Conservation (phyloP, 2,113 vertebrate species). For the human (Homo sapiens) region GRCh38 chr3:69102501-69103000, state of each 20-base stretch:
- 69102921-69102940: not conserved
- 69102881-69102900: not conserved
- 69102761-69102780: not conserved
- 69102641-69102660: not conserved
- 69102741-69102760: not conserved
- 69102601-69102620: not conserved
- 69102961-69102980: slow-evolving; percentile 27
- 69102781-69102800: not conserved
- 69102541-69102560: too few species aligned
- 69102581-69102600: not conserved
- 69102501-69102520: too few species aligned
- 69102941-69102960: not conserved
- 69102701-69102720: not conserved
- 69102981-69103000: not conserved
- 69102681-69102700: not conserved
- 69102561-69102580: not conserved
- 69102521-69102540: too few species aligned
- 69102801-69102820: not conserved
- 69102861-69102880: not conserved
- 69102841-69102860: not conserved
- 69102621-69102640: not conserved
- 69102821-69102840: not conserved
- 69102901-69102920: not conserved
- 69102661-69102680: not conserved
- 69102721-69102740: not conserved